These are phyloP conservation scores for Melanophora roralis DNA, from an alignment of 2,888 invertebrate species.

Conservation along the genomic window DNA sequence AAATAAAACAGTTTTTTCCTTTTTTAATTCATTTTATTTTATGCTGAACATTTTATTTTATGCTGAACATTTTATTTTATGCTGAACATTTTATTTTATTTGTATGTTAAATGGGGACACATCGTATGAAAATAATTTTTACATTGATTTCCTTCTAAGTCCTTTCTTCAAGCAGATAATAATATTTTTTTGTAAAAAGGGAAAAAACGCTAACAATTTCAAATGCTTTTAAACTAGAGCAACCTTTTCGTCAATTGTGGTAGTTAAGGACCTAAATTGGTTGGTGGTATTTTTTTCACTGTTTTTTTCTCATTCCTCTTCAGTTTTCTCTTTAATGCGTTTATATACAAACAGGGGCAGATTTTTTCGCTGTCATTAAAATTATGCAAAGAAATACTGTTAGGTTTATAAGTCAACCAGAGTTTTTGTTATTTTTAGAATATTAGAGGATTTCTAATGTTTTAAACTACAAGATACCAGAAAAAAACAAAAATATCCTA, in stretches of 20 bases:
- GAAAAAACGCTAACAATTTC: slow-evolving; percentile 10
- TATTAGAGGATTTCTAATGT: slow-evolving; percentile 35
- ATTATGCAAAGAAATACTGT: slow-evolving; percentile 1
- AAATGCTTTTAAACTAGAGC: slow-evolving; percentile 40
- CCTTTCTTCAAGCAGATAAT: too few species aligned
- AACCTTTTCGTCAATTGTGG: background rate
- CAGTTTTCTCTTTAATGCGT: slow-evolving; percentile 22
- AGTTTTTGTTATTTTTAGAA: slow-evolving; percentile 7
- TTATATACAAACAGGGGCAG: slow-evolving; percentile 49
- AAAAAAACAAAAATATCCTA: slow-evolving; percentile 36
- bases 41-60: too few species aligned
- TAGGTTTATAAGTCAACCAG: slow-evolving; percentile 25
- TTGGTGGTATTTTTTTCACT: slow-evolving; percentile 20
- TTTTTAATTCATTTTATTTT: too few species aligned
- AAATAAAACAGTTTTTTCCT: background rate
- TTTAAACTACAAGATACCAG: slow-evolving; percentile 41
- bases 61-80: too few species aligned
- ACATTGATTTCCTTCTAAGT: too few species aligned
- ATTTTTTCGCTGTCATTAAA: background rate
- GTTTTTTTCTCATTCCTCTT: background rate
- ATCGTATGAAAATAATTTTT: too few species aligned
- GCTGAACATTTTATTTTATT: too few species aligned
- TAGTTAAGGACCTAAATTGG: background rate
- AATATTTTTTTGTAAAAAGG: too few species aligned
- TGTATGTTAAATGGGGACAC: too few species aligned